These are phyloP conservation scores for Polyergus mexicanus DNA, from an alignment of 1,140 invertebrate genomes.

Conservation along the genomic window DNA sequence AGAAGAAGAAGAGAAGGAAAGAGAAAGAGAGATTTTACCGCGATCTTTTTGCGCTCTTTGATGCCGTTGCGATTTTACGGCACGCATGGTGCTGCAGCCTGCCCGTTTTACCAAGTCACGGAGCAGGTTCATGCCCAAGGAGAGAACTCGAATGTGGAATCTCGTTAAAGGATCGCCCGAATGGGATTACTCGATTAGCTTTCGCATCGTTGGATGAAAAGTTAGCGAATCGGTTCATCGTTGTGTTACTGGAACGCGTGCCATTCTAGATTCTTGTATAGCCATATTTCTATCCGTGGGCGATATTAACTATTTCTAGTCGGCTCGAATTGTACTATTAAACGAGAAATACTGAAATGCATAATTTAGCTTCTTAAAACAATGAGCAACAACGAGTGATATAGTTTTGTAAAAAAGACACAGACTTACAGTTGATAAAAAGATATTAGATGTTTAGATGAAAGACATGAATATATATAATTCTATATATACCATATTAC, in stretches of 20 bases:
- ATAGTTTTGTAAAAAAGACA: not conserved
- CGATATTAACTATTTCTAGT: conserved; percentile 19
- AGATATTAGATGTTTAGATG: not conserved
- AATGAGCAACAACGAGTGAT: not conserved
- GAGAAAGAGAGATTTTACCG: conserved; percentile 11
- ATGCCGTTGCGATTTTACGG: conserved; percentile 65
- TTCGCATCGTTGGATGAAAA: conserved; percentile 10
- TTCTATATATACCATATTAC: not conserved
- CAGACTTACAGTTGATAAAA: not conserved
- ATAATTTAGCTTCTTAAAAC: not conserved
- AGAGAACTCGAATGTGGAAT: conserved; percentile 18
- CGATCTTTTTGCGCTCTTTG: conserved; percentile 48
- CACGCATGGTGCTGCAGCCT: conserved; percentile 26
- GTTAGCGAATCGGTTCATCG: not conserved
- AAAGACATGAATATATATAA: not conserved
- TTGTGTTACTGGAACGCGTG: not conserved
- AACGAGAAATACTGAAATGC: conserved; percentile 20
- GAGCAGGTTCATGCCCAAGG: conserved; percentile 55
- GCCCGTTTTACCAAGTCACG: conserved; percentile 64
- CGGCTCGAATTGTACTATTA: conserved; percentile 1
- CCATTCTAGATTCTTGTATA: not conserved
- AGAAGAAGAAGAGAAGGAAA: not conserved
- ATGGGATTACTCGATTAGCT: conserved; percentile 29
- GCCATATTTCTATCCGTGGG: not conserved
- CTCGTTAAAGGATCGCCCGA: conserved; percentile 26